Percentiles rank a stretch among this genome's conserved stretches.
Conservation (phyloP, 2,888 invertebrate genomes). For the Cryptocheilus praepositus region DNA sequence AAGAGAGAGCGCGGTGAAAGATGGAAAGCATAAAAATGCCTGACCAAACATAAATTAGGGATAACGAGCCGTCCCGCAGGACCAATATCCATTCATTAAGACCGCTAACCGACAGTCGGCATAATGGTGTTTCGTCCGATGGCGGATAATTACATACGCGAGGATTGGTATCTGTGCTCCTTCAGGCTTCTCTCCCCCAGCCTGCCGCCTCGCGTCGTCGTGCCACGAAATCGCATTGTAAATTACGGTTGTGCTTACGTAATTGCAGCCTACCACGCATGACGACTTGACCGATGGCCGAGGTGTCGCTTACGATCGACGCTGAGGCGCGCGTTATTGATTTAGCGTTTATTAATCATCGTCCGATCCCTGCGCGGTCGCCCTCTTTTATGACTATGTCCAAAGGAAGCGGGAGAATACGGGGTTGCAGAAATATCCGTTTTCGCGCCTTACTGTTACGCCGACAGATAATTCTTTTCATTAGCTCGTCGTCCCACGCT, state of each 20-base stretch:
- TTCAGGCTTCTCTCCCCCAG: background rate
- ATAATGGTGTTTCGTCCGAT: constrained; percentile 50
- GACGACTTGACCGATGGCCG: constrained; percentile 8
- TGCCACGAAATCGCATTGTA: constrained; percentile 35
- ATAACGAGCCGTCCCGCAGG: constrained; percentile 48
- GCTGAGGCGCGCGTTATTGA: constrained; percentile 16
- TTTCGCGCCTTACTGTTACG: no score
- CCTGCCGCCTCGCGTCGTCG: background rate
- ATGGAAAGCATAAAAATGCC: constrained; percentile 22
- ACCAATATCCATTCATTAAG: constrained; percentile 51
- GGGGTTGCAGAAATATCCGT: no score
- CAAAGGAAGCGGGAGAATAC: no score
- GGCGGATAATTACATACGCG: constrained; percentile 52
- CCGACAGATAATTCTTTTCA: no score
- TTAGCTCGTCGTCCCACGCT: no score
- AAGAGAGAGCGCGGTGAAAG: background rate
- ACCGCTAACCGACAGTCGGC: constrained; percentile 46
- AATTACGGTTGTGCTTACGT: constrained; percentile 46
- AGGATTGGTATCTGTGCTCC: constrained; percentile 16
- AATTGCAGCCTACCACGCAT: constrained; percentile 30
- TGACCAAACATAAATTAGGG: constrained; percentile 53
- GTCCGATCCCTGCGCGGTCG: background rate
- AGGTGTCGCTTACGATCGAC: constrained; percentile 28
- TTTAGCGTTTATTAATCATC: constrained; percentile 16
- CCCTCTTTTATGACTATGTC: no score